Evolutionary conservation across 2,113 vertebrate species (phyloP).

Genomic region (Carassius auratus): DNA sequence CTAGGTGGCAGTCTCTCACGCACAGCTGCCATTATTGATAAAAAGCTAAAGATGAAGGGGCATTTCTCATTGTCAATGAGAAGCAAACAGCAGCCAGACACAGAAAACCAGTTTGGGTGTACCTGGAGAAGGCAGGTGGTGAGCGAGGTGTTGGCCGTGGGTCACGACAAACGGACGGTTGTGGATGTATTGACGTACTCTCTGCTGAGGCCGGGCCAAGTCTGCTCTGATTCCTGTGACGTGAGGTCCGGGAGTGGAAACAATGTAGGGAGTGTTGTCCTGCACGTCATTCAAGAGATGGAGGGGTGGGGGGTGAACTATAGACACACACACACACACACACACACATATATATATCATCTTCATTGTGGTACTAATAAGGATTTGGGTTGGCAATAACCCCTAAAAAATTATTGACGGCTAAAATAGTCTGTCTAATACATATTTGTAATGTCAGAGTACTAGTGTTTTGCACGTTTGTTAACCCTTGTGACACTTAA

Average conservation of each 20-base stretch:
- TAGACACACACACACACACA: background rate
- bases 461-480: background rate
- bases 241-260: constrained; percentile 33
- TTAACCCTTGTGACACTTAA: constrained; percentile 1
- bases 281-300: constrained; percentile 27
- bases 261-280: constrained; percentile 52
- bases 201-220: constrained; percentile 13
- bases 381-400: no score
- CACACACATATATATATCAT: no score
- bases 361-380: no score
- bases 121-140: constrained; percentile 30
- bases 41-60: constrained; percentile 6
- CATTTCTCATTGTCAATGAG: background rate
- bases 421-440: no score
- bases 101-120: constrained; percentile 57
- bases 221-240: constrained; percentile 44
- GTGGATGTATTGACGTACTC: constrained; percentile 24
- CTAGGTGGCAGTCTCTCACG: background rate
- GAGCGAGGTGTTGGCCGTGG: constrained; percentile 42
- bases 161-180: constrained; percentile 43
- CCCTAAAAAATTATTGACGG: no score
- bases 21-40: constrained; percentile 33
- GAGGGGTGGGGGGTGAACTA: background rate
- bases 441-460: no score
- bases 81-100: constrained; percentile 38